These are phyloP conservation scores for Norana najaformis DNA, from an alignment of 2,888 invertebrate species.

Conservation along the genomic window DNA sequence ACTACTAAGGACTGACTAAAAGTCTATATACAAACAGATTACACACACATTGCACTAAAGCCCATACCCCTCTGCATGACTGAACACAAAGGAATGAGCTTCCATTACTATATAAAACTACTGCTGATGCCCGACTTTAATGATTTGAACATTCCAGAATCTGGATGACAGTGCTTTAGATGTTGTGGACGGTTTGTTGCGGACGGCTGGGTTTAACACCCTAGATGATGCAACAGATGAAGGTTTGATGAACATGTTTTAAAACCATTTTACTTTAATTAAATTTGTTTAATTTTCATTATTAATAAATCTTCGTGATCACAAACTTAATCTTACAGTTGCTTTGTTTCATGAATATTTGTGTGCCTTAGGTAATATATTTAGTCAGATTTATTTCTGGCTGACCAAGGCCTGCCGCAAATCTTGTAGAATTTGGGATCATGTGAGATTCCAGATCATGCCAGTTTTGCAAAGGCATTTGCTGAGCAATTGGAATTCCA, in stretches of 20 bases:
- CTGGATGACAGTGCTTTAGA: slow-evolving; percentile 4
- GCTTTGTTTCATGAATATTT: no score
- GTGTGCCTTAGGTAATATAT: neutral
- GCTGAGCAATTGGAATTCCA: neutral
- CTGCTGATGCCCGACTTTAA: neutral
- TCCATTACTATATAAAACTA: no score
- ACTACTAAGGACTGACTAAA: no score
- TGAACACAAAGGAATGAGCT: no score
- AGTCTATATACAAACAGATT: neutral
- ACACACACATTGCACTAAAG: neutral
- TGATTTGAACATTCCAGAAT: neutral
- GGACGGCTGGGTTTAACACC: slow-evolving; percentile 22
- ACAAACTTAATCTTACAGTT: no score
- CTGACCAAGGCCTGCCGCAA: neutral
- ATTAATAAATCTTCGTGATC: no score
- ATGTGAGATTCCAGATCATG: no score
- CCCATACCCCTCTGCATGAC: no score
- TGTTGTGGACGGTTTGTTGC: slow-evolving; percentile 9
- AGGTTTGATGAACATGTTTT: neutral
- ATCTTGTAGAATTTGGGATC: neutral
- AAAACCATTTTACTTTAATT: neutral
- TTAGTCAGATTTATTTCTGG: neutral
- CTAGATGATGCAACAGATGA: slow-evolving; percentile 2
- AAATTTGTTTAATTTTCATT: no score
- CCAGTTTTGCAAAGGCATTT: neutral